phyloP scores from a whole-genome alignment of 2,113 vertebrate genomes.

The Campylomormyrus tamandua region DNA sequence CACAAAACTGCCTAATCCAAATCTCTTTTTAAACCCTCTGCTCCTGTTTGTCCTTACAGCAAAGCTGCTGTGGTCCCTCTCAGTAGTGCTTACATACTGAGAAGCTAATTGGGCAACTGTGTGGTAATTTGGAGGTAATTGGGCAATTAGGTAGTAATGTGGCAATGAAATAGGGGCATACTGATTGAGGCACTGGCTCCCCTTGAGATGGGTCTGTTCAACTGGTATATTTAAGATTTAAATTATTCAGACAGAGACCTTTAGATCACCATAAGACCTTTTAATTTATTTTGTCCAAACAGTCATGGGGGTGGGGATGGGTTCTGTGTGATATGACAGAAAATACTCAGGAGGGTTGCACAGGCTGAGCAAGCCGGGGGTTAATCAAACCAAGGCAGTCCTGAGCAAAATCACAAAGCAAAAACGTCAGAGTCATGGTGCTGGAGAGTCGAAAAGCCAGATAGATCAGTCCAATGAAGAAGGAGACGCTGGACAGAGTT shows the following conservation, averaged over 20 bases:
- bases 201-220: neutral
- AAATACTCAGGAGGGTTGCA: neutral
- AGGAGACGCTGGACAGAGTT: neutral
- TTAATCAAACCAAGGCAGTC: neutral
- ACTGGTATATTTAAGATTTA: neutral
- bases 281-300: conserved; percentile 3
- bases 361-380: neutral
- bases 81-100: neutral
- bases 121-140: neutral
- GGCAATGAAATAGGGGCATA: neutral
- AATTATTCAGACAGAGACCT: neutral
- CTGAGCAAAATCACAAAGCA: neutral
- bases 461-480: neutral
- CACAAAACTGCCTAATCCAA: neutral
- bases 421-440: neutral
- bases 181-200: neutral
- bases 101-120: conserved; percentile 1
- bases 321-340: neutral
- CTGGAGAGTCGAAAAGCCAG: neutral
- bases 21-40: neutral
- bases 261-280: neutral
- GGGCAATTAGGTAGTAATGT: conserved; percentile 1
- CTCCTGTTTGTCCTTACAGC: neutral
- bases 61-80: neutral
- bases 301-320: neutral